Evolutionary conservation across 2,888 invertebrate species (phyloP), one percentile per base, ranked within the genome.

Genomic region (Plagodis dolabraria): DNA sequence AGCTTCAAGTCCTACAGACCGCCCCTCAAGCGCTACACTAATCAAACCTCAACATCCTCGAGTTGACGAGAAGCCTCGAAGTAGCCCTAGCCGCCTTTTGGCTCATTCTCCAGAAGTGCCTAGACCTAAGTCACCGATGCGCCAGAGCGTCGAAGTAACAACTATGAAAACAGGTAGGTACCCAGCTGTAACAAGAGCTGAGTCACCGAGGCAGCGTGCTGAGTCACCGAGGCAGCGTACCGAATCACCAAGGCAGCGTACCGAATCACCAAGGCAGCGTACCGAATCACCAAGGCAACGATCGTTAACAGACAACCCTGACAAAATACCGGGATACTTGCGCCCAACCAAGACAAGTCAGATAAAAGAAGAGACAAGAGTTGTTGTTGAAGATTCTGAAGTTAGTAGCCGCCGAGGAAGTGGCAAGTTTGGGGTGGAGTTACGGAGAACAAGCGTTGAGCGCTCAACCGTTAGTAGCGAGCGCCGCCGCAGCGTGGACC

Each of bases 401-500:
- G 92, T 93, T 35, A 93, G 93, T 66, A 94, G 87, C 66, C 85
- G 94, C 10, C 85, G 92, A 45, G 91, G 93, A 33, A 92, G 93
- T 48, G 94, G 94, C 2, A 96, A 96, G 75, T 96, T 96, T 75
- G 96, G 96, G 38, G 94, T 96, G 7, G 95, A 95, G 51, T 85
- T 95, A 35, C 93, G 93, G 34, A 91, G 93, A 60, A 94, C 95
- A 1, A 93, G 94, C 69, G 89, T 93, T 7, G 94, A 93, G 65
- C 86, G 92, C 65, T 84, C 88, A 2, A 84, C 90, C 6, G 78
- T 80, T n/a, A 91, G 87, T 64, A 89, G 87, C 57, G 89, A 92
- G 67, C 87, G 93, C 55, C 87, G 90, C 40, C 87, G 91, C 71
- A 92, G 93, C 63, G 83, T 88, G 44, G 93, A 93, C 54, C 92